Base-by-base conservation (phyloP, 2,888 invertebrate genomes). In the Tetragnatha montana region DNA sequence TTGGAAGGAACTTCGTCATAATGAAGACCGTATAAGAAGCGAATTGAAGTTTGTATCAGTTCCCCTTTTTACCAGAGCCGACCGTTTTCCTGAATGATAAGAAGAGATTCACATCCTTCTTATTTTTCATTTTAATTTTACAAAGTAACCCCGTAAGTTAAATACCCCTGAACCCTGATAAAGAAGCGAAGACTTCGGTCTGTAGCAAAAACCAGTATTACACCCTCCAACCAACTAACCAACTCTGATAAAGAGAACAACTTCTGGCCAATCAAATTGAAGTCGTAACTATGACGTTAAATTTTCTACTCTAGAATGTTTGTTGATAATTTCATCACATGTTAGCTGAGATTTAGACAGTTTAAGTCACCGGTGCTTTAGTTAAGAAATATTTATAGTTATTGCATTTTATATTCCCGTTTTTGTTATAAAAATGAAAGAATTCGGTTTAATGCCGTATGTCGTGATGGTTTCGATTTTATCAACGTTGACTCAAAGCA, bases 251-350 rank as follows among this genome's bases (percentile, higher is more conserved):
- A 35, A 35, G 35, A 35, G 35, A 35, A 35, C 35, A 60, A 60
- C 60, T 60, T 60, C 17, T 60, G 12, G 60, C 60, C 60, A 60
- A 60, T 60, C 60, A 60, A 8, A 60, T 60, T 17, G 60, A 60
- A 6, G 60, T 60, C 60, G 12, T 4, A 60, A 60, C 10, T 60
- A 10, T 60, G 60, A 60, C 60, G 60, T 60, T 60, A 12, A 6
- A 60, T 60, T 60, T 60, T 17, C 60, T 35, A 17, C 17, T 12
- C n/a, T 22, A 50, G 78, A 51, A 51, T 60, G 78, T 78, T 35
- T 78, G 78, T 78, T 78, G 78, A 60, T 78, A 21, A 78, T 60
- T 78, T 78, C 60, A 60, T 78, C 78, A 78, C 22, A 60, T 60
- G 60, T 60, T 21, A 22, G 14, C 0, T 22, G 22, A 17, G 17